Percentiles rank a stretch among this genome's conserved stretches.
These are phyloP conservation scores for Sinella curviseta DNA, from an alignment of 1,140 invertebrate species.

Conservation along the genomic window DNA sequence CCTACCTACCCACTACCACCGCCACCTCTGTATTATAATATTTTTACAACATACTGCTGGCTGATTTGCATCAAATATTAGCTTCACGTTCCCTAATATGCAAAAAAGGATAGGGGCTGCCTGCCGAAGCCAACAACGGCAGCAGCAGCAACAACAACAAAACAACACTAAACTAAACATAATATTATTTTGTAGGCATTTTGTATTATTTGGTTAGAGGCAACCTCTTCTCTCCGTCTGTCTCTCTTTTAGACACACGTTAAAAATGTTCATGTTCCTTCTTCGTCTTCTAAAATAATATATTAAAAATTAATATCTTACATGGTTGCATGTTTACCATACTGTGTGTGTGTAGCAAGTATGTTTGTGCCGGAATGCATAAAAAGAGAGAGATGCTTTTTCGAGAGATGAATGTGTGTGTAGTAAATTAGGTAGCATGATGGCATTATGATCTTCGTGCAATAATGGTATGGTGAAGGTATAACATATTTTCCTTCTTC, in stretches of 20 bases:
- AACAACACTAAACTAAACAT: neutral
- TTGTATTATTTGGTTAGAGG: conserved; percentile 15
- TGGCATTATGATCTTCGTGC: too few species aligned
- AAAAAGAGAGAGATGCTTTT: too few species aligned
- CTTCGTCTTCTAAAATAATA: too few species aligned
- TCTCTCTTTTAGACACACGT: neutral
- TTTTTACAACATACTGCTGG: neutral
- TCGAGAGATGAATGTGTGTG: neutral
- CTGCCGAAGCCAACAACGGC: neutral
- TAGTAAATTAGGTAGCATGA: too few species aligned
- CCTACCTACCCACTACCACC: conserved; percentile 10
- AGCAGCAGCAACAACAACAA: neutral
- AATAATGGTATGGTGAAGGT: neutral
- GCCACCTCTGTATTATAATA: neutral
- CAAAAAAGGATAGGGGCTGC: neutral
- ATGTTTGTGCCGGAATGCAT: too few species aligned
- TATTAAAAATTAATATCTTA: too few species aligned
- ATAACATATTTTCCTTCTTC: neutral
- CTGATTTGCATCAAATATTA: conserved; percentile 27
- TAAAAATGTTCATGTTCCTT: neutral
- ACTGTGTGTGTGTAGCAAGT: too few species aligned
- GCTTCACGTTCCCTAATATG: conserved; percentile 6
- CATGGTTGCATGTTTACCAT: neutral
- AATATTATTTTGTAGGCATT: neutral
- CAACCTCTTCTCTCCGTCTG: neutral